These are phyloP conservation scores for Lophura nycthemera DNA, from an alignment of 2,113 vertebrate species.

Conservation along the genomic window DNA sequence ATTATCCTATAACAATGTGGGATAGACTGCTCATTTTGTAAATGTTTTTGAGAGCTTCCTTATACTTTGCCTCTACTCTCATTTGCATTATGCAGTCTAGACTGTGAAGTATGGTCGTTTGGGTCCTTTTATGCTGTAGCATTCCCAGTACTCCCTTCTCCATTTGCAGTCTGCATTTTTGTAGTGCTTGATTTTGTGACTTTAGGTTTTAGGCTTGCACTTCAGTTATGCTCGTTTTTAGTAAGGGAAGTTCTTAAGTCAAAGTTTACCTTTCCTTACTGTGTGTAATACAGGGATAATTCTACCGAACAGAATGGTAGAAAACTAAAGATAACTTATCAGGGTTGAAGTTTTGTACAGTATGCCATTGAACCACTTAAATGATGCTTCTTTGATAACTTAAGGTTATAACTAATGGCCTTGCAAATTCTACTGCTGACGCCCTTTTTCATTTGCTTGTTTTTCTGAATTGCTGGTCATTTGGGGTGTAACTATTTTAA, in stretches of 20 bases:
- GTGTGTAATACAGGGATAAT: background rate
- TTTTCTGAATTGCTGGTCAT: conserved; percentile 57
- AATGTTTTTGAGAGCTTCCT: background rate
- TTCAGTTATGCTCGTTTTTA: background rate
- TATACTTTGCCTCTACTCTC: background rate
- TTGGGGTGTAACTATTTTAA: conserved; percentile 57
- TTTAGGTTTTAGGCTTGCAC: background rate
- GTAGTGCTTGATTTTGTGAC: background rate
- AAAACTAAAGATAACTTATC: background rate
- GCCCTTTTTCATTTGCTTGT: conserved; percentile 16
- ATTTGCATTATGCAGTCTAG: background rate
- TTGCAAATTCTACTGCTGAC: conserved; percentile 54
- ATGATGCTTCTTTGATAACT: conserved; percentile 41
- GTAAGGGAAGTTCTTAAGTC: background rate
- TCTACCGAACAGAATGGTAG: background rate
- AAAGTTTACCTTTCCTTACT: background rate
- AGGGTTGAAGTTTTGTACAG: background rate
- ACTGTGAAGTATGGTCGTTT: fast-evolving
- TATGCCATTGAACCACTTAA: background rate
- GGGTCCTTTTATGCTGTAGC: background rate
- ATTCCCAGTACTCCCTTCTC: background rate
- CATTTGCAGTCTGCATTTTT: background rate
- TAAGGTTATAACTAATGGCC: conserved; percentile 24
- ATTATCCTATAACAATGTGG: background rate
- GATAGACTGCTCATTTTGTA: background rate